Conservation (phyloP, 2,888 invertebrate species). For the Agrilus biguttatus region DNA sequence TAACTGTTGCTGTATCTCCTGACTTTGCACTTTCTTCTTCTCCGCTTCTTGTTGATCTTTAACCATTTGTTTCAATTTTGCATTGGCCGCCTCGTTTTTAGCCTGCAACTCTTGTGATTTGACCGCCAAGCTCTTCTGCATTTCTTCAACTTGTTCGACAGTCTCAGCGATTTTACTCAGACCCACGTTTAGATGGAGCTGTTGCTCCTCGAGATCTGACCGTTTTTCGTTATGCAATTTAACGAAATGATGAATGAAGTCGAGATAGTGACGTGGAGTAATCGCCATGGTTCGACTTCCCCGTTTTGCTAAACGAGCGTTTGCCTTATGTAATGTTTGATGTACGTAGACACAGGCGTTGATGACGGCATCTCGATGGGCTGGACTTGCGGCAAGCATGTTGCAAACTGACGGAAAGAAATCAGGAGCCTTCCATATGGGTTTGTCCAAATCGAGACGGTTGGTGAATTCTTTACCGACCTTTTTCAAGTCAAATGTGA, state of each 20-base stretch:
- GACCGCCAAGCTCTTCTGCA: slow-evolving; percentile 96
- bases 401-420: slow-evolving; percentile 82
- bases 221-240: slow-evolving; percentile 95
- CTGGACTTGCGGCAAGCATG: slow-evolving; percentile 54
- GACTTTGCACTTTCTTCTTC: slow-evolving; percentile 95
- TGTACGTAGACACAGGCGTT: slow-evolving; percentile 98
- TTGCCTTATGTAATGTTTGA: slow-evolving; percentile 91
- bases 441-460: slow-evolving; percentile 84
- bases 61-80: slow-evolving; percentile 98
- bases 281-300: slow-evolving; percentile 95
- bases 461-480: slow-evolving; percentile 94
- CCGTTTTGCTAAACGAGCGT: slow-evolving; percentile 75
- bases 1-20: slow-evolving; percentile 74
- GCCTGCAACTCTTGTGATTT: slow-evolving; percentile 91
- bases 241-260: slow-evolving; percentile 98
- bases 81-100: slow-evolving; percentile 97
- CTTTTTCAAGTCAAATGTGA: slow-evolving; percentile 19
- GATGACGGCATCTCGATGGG: slow-evolving; percentile 92
- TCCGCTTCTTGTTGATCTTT: slow-evolving; percentile 99
- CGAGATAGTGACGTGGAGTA: slow-evolving; percentile 93
- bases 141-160: slow-evolving; percentile 97
- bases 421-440: slow-evolving; percentile 74
- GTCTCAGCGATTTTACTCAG: slow-evolving; percentile 98
- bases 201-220: slow-evolving; percentile 96
- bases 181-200: slow-evolving; percentile 96